Evolutionary conservation across 2,113 vertebrate genomes (phyloP), one percentile per base, ranked within the genome.

Genomic region (Psammodynastes pulverulentus): DNA sequence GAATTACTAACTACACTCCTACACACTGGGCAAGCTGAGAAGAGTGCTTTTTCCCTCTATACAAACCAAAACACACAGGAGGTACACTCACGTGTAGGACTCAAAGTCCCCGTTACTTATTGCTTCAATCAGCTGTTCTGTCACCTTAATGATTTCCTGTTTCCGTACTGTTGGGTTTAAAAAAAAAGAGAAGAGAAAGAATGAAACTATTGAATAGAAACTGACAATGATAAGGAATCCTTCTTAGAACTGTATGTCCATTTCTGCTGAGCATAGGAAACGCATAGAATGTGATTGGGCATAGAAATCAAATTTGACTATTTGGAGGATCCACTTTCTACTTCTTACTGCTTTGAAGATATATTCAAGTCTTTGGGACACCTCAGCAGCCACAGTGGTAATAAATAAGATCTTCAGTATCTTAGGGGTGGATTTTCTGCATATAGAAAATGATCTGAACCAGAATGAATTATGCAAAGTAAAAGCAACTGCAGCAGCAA

Each of bases 21-120:
- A 45, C 24, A 58, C 46, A 67, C n/a, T 67, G 23, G 84, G 62
- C 53, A 56, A 89, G 89, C 91, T 91, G 52, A 96, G 51, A 15
- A 29, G 23, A 29, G 26, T 21, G 7, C 13, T 46, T 12, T 5
- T 17, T 19, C n/a, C 4, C 26, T 45, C 52, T 88, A 24, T n/a
- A 19, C 0, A 0, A 21, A 45, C 84, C 92, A 94, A 86, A 89
- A 8, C 85, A 1, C 0, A 46, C 0, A 0, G 48, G 9, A 84
- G 67, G 89, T 56, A 91, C 84, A 98, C 98, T 98, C 97, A 99
- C 98, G 98, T 98, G 98, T 99, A 99, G 93, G 97, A 98, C 95
- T 99, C 98, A 93, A 99, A 99, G 96, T 99, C 98, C n/a, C 98
- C 98, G 9, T 99, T 98, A 97, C 98, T 99, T 97, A 99, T 98